These are phyloP conservation scores for Tilapia sparmanii DNA, from an alignment of 2,113 vertebrate genomes.

Conservation along the genomic window DNA sequence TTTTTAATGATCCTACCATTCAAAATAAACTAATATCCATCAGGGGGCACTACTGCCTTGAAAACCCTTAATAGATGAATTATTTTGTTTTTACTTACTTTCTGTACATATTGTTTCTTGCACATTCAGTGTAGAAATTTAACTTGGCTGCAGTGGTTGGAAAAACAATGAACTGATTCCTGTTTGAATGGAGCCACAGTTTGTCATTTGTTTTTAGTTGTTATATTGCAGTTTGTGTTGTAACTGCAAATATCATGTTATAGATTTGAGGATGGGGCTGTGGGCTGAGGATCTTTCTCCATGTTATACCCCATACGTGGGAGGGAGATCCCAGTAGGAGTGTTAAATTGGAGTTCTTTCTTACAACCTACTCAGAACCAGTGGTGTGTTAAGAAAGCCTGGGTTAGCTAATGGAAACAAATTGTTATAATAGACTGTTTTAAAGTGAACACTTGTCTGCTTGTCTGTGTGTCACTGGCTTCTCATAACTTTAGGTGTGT, in stretches of 20 bases:
- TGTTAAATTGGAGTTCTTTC: conserved; percentile 32
- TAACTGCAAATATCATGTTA: not conserved
- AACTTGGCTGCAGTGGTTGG: not conserved
- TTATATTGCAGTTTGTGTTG: not conserved
- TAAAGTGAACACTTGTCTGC: not conserved
- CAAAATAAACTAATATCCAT: conserved; percentile 41
- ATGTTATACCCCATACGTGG: not conserved
- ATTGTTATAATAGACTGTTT: conserved; percentile 12
- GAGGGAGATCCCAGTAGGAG: conserved; percentile 19
- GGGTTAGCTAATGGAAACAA: conserved; percentile 49
- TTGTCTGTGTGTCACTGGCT: not conserved
- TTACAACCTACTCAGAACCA: conserved; percentile 25
- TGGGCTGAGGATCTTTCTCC: not conserved
- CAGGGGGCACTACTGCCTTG: conserved; percentile 62
- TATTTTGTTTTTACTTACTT: not conserved
- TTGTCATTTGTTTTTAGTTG: not conserved
- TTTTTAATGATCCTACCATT: not conserved
- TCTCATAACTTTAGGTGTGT: not conserved
- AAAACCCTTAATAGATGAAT: conserved; percentile 4
- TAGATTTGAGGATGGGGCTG: not conserved
- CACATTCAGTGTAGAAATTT: not conserved
- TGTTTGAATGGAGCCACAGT: not conserved
- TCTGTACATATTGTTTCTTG: not conserved
- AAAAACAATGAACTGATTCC: not conserved
- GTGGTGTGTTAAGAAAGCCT: conserved; percentile 20